These are phyloP conservation scores for Halocynthia aurantium DNA, from an alignment of 23 tunicate genomes.

Conservation along the genomic window DNA sequence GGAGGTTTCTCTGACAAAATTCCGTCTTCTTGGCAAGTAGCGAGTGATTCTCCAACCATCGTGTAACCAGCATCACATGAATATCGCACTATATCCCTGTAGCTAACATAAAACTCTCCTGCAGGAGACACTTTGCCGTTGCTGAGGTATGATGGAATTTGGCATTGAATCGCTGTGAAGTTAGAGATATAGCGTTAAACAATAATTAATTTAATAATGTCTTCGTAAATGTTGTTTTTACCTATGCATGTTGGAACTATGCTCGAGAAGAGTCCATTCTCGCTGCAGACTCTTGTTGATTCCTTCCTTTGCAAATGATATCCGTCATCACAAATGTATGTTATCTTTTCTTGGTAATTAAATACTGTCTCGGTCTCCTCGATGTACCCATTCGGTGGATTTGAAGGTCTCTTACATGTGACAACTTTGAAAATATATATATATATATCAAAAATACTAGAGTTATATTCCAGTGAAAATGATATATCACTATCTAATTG, in stretches of 20 bases:
- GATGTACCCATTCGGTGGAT: conserved; percentile 8
- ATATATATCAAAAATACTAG: not conserved
- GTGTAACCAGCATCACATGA: conserved; percentile 29
- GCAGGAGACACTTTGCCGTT: conserved; percentile 23
- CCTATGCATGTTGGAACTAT: conserved; percentile 20
- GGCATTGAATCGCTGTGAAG: conserved; percentile 13
- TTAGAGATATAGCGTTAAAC: not conserved
- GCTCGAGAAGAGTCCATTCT: conserved; percentile 16
- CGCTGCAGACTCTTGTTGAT: conserved; percentile 7
- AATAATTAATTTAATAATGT: not conserved
- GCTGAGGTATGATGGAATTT: conserved; percentile 9
- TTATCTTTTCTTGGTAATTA: not conserved
- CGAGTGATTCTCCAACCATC: conserved; percentile 17
- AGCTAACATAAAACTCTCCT: not conserved
- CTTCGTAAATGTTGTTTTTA: not conserved
- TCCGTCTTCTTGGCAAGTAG: conserved; percentile 23
- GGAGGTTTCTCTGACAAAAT: conserved; percentile 21
- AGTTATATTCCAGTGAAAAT: not conserved
- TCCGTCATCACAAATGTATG: conserved; percentile 24
- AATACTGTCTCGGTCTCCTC: not conserved
- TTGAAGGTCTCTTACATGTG: conserved; percentile 9
- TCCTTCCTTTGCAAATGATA: conserved; percentile 4
- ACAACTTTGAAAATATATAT: not conserved
- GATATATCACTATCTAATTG: too few species aligned
- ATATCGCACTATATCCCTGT: conserved; percentile 10